phyloP scores from a whole-genome alignment of 2,113 vertebrate species.

The Anhinga anhinga region DNA sequence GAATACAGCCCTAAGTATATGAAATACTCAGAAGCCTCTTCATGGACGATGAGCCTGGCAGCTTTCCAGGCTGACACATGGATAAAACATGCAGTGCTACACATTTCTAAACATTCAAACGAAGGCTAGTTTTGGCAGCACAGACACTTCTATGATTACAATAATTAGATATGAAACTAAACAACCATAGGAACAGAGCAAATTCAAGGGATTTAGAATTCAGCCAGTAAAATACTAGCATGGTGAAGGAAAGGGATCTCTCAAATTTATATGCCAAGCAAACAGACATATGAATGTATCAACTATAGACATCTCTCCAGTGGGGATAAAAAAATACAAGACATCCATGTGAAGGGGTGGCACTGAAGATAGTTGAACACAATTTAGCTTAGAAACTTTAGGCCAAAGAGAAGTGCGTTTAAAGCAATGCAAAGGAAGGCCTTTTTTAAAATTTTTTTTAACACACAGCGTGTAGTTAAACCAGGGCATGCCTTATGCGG shows the following conservation, averaged over 20 bases:
- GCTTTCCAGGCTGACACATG: slow-evolving; percentile 7
- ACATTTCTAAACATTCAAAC: background rate
- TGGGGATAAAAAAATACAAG: background rate
- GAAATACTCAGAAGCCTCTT: slow-evolving; percentile 3
- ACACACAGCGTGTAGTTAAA: background rate
- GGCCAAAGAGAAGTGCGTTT: background rate
- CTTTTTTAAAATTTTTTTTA: background rate
- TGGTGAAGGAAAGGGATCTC: background rate
- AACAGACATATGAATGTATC: background rate
- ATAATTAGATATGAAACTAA: background rate
- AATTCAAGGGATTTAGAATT: background rate
- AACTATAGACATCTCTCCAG: background rate
- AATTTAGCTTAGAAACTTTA: background rate
- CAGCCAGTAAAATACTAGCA: background rate
- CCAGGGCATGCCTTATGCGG: background rate
- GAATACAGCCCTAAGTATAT: background rate
- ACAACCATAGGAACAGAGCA: background rate
- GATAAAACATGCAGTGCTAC: background rate
- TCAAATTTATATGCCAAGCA: background rate
- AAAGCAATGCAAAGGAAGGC: background rate
- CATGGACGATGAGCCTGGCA: background rate
- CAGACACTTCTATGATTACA: background rate
- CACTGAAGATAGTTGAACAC: background rate
- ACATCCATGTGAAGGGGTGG: background rate
- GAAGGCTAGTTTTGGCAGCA: background rate